Percentiles rank a stretch among this genome's conserved stretches.
phyloP scores from a whole-genome alignment of 2,888 invertebrate genomes.

The Liodrosophila aerea region DNA sequence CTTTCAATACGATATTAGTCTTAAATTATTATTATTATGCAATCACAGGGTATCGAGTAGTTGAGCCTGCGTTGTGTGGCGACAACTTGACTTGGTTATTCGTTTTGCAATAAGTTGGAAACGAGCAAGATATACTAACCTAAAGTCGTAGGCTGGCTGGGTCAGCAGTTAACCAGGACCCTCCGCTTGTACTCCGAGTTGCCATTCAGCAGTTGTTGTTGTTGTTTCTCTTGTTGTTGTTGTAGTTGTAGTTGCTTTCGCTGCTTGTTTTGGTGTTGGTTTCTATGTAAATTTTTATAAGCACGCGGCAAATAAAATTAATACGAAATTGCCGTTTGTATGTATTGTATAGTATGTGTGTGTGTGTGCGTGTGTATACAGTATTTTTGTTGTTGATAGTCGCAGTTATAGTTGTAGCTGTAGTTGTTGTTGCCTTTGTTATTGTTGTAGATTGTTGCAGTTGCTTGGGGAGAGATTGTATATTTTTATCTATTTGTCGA shows the following conservation, averaged over 20 bases:
- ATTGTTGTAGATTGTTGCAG: constrained; percentile 45
- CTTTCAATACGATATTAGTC: no score
- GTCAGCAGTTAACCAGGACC: constrained; percentile 73
- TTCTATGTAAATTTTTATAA: constrained; percentile 76
- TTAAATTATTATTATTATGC: no score
- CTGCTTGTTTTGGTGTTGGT: constrained; percentile 47
- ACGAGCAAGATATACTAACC: constrained; percentile 68
- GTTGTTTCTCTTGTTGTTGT: constrained; percentile 24
- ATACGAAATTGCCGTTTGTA: constrained; percentile 59
- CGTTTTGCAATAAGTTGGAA: constrained; percentile 43
- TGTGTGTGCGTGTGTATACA: constrained; percentile 8
- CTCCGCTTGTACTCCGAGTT: constrained; percentile 37
- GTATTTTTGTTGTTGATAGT: constrained; percentile 45
- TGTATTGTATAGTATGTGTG: constrained; percentile 25
- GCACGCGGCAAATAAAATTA: constrained; percentile 71
- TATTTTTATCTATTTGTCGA: constrained; percentile 8
- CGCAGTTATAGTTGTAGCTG: constrained; percentile 22
- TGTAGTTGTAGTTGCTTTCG: constrained; percentile 27
- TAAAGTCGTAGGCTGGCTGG: constrained; percentile 67
- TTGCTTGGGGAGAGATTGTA: constrained; percentile 30
- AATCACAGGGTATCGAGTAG: constrained; percentile 12
- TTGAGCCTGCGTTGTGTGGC: not conserved
- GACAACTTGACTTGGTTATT: constrained; percentile 6
- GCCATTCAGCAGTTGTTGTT: constrained; percentile 54
- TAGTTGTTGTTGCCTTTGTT: constrained; percentile 26